A percentile compares a stretch with the other conserved stretches of the same genome.
phyloP scores from a whole-genome alignment of 2,888 invertebrate genomes.

The Apotomis turbidana region DNA sequence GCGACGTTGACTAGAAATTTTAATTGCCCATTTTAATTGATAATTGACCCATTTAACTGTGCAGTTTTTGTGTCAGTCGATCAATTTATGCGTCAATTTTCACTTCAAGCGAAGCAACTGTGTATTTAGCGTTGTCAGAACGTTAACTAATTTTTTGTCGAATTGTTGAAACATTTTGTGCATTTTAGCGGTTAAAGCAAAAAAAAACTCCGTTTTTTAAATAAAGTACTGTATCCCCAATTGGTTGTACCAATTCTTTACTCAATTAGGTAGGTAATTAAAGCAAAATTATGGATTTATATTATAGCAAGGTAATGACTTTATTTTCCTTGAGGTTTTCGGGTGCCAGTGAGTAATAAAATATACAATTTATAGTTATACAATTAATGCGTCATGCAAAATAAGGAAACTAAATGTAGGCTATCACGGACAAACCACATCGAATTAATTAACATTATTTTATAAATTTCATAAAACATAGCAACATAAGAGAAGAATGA shows the following conservation, averaged over 20 bases:
- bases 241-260: too few relatives aligned
- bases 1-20: constrained; percentile 17
- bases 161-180: neutral
- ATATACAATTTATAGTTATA: too few relatives aligned
- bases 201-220: too few relatives aligned
- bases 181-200: neutral
- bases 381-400: neutral
- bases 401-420: neutral
- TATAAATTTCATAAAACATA: neutral
- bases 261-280: too few relatives aligned
- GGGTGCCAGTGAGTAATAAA: too few relatives aligned
- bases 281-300: too few relatives aligned
- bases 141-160: neutral
- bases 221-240: too few relatives aligned
- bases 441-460: neutral
- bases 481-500: too few relatives aligned
- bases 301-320: too few relatives aligned
- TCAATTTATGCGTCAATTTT: constrained; percentile 23
- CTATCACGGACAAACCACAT: neutral
- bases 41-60: constrained; percentile 34
- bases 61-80: constrained; percentile 20
- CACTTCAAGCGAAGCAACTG: neutral
- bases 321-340: too few relatives aligned
- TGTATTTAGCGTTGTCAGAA: neutral
- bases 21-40: constrained; percentile 38